phyloP scores from a whole-genome alignment of 2,797 vertebrate species.

The Hirundo rustica region DNA sequence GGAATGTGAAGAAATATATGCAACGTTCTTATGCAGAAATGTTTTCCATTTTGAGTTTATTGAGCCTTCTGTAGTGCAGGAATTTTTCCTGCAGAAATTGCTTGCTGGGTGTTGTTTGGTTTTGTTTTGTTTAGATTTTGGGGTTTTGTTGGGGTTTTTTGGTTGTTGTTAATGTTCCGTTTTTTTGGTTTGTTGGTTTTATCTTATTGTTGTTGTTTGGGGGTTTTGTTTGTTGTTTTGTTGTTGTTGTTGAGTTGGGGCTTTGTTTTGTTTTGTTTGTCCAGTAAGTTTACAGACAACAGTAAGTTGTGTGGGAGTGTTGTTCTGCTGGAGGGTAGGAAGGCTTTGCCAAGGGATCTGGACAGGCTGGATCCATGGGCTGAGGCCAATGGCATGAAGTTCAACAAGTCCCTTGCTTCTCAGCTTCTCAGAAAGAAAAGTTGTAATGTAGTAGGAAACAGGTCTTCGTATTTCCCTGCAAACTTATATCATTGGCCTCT shows the following conservation, averaged over 20 bases:
- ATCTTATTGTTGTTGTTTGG: neutral
- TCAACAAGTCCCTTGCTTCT: neutral
- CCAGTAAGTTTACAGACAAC: neutral
- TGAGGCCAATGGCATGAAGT: neutral
- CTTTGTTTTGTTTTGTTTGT: neutral
- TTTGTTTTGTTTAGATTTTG: neutral
- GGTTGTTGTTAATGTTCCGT: too few relatives aligned
- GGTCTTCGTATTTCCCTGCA: neutral
- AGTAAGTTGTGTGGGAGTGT: neutral
- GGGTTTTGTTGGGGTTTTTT: neutral
- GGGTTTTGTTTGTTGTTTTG: neutral
- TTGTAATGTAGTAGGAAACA: neutral
- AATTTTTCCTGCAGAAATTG: neutral
- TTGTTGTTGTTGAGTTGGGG: neutral
- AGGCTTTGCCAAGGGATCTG: neutral
- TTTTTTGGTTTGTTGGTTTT: too few relatives aligned
- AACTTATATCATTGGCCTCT: neutral
- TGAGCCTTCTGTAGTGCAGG: neutral
- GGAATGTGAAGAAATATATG: neutral
- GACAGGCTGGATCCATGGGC: neutral
- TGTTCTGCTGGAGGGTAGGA: neutral
- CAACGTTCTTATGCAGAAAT: neutral
- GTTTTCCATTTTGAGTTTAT: neutral
- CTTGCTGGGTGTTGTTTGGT: accelerated
- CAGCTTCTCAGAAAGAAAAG: neutral